Evolutionary conservation across 2,888 invertebrate species (phyloP), one percentile per base, ranked within the genome.

Genomic region (Lypha dubia): DNA sequence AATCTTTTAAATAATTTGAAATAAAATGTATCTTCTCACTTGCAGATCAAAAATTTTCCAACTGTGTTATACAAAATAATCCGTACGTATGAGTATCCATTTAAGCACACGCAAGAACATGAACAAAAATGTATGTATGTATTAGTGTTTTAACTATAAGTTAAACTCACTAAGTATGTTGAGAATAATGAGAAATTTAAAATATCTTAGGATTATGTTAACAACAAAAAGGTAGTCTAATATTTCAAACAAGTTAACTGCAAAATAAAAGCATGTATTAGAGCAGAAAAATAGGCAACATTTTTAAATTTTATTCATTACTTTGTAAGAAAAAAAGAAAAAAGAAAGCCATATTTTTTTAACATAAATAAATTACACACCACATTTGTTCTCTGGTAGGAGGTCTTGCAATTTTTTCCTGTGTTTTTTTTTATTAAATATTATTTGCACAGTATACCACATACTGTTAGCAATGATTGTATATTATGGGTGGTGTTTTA

Each of bases 181-280:
- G 65, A 67, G 44, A 22, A 71, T 58, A 51, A 56, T 46, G 11
- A 56, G 38, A 81, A 70, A 75, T 73, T 73, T 60, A 71, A 71
- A 38, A 71, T 58, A 44, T 76, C 44, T 65, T 24, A 60, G 32
- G 32, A 76, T 77, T 60, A 62, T 77, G 44, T 83, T 83, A 77
- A 83, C 82, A 83, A 35, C 77, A 17, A 83, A 83, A 77, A 83
- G 82, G 82, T 83, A 77, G 77, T 49, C 53, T 65, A 51, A 53
- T 44, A 73, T 83, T 44, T 71, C 24, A 71, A 51, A 51, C 20
- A 70, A 76, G 3, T 17, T 38, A 49, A 38, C 8, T 32, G 9
- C 6, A 68, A 35, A 28, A 20, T 8, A 28, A 7, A 70, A 5
- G 7, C 15, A 1, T 3, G 13, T 5, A 62, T 15, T 15, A n/a